phyloP scores from a whole-genome alignment of 1,140 invertebrate species.

The Brachionus paranguensis region DNA sequence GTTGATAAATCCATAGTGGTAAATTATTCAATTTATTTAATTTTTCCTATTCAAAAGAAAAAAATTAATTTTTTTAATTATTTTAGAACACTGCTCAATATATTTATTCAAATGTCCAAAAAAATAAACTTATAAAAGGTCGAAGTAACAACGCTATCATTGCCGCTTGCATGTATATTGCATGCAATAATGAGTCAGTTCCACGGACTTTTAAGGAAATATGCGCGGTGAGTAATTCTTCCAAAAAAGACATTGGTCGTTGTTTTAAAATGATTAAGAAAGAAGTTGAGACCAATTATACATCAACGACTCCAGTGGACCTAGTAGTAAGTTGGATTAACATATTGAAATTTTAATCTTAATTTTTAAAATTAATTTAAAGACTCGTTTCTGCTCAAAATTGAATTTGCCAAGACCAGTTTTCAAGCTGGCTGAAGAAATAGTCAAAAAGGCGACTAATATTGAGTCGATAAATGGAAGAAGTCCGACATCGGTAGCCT shows the following conservation, averaged over 20 bases:
- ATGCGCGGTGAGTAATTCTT: not conserved
- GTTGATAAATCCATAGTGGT: slow-evolving; percentile 26
- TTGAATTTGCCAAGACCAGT: slow-evolving; percentile 75
- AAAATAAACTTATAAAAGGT: slow-evolving; percentile 22
- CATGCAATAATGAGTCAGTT: slow-evolving; percentile 94
- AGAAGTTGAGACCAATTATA: slow-evolving; percentile 62
- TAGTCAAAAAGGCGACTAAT: slow-evolving; percentile 91
- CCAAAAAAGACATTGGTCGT: slow-evolving; percentile 85
- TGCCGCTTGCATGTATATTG: slow-evolving; percentile 49
- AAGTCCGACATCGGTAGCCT: slow-evolving; percentile 96
- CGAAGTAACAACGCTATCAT: not conserved
- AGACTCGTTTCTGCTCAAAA: slow-evolving; percentile 62
- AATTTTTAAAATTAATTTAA: slow-evolving; percentile 41
- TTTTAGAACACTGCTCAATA: slow-evolving; percentile 24
- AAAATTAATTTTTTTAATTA: not conserved
- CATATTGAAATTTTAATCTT: not conserved
- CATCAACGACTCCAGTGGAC: not conserved
- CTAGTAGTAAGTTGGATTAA: not conserved
- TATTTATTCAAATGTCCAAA: slow-evolving; percentile 29
- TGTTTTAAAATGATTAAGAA: slow-evolving; percentile 90
- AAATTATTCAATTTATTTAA: not conserved
- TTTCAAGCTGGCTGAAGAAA: slow-evolving; percentile 91
- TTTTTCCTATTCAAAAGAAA: not conserved
- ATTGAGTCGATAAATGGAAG: slow-evolving; percentile 93
- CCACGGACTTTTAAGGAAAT: slow-evolving; percentile 90